A percentile compares a stretch with the other conserved stretches of the same genome.
Conservation (phyloP, 2,113 vertebrate genomes). For the Pachypanchax playfairii region DNA sequence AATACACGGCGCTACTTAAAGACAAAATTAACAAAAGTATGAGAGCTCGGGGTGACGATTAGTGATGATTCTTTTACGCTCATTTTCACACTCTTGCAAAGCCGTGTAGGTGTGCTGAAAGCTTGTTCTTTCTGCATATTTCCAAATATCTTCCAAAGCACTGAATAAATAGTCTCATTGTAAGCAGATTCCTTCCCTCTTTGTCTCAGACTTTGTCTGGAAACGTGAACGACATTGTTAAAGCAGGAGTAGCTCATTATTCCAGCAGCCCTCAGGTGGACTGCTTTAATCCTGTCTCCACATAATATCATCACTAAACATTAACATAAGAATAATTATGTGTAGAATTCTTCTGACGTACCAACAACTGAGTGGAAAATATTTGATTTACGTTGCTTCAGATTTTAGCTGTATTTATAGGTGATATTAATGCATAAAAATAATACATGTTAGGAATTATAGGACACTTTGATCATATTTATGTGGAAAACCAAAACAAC, state of each 20-base stretch:
- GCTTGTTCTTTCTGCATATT: not conserved
- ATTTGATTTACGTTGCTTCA: too few relatives aligned
- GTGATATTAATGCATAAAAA: too few relatives aligned
- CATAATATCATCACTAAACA: conserved; percentile 26
- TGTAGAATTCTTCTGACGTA: conserved; percentile 23
- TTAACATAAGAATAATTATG: too few relatives aligned
- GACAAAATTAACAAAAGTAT: not conserved
- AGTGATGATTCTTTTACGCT: conserved; percentile 2
- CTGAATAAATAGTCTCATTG: conserved; percentile 12
- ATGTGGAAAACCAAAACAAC: too few relatives aligned
- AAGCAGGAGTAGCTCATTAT: not conserved
- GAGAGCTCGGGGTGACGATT: conserved; percentile 3
- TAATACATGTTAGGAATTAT: too few relatives aligned
- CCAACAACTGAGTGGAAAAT: conserved; percentile 5
- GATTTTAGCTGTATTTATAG: too few relatives aligned
- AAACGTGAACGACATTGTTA: not conserved
- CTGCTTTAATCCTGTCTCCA: conserved; percentile 1
- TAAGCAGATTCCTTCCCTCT: conserved; percentile 3
- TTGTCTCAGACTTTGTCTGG: not conserved
- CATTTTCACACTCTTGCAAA: not conserved
- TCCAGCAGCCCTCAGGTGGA: not conserved
- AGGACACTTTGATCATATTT: too few relatives aligned
- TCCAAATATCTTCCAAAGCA: conserved; percentile 7
- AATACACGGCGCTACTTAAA: not conserved
- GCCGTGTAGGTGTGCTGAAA: not conserved